phyloP scores from a whole-genome alignment of 2,797 vertebrate species.

The Nannoperca obscura region DNA sequence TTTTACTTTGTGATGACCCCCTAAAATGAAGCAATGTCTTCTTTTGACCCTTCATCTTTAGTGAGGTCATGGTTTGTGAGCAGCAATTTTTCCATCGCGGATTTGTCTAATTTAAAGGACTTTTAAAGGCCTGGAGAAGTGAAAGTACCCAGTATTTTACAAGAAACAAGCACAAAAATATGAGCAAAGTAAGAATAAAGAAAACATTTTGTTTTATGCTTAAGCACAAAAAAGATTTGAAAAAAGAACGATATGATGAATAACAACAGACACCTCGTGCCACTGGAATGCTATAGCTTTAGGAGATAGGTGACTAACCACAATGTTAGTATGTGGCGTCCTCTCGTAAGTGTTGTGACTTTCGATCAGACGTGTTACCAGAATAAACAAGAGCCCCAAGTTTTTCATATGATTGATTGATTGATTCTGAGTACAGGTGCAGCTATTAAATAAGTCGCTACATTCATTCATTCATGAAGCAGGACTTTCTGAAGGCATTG shows the following conservation, averaged over 20 bases:
- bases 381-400: slow-evolving; percentile 10
- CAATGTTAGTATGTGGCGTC: neutral
- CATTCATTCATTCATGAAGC: slow-evolving; percentile 5
- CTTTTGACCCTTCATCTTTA: neutral
- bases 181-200: neutral
- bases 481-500: slow-evolving; percentile 16
- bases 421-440: slow-evolving; percentile 21
- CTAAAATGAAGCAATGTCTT: neutral
- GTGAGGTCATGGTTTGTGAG: neutral
- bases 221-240: neutral
- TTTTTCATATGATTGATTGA: too few relatives aligned
- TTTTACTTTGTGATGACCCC: neutral
- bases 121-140: slow-evolving; percentile 2
- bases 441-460: slow-evolving; percentile 18
- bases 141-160: neutral
- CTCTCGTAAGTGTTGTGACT: neutral
- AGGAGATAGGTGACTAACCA: neutral
- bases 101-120: neutral
- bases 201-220: neutral
- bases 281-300: neutral
- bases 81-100: neutral
- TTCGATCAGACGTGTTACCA: slow-evolving; percentile 12
- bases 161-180: neutral
- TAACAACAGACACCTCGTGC: neutral
- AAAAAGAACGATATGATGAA: neutral